phyloP scores from a whole-genome alignment of 2,888 invertebrate species.

The Machimus atricapillus region DNA sequence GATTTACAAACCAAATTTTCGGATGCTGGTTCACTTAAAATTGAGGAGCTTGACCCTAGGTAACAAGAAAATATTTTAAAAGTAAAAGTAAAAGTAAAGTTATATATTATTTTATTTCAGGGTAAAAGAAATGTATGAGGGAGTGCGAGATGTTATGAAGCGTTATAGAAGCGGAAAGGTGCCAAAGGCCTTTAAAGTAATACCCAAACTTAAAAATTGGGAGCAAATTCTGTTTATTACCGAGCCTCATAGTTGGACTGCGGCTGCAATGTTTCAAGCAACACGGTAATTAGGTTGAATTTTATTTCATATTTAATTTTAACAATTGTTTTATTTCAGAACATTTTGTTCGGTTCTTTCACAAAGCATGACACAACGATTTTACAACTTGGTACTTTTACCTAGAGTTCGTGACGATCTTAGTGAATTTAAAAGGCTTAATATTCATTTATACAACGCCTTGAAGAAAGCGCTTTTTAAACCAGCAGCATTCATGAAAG shows the following conservation, averaged over 20 bases:
- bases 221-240: conserved; percentile 87
- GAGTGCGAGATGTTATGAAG: conserved; percentile 84
- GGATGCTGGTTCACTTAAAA: conserved; percentile 75
- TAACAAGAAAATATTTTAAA: conserved; percentile 49
- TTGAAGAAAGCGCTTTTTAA: conserved; percentile 92
- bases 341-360: conserved; percentile 97
- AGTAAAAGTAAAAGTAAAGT: neutral
- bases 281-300: conserved; percentile 51
- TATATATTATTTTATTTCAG: conserved; percentile 53
- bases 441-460: conserved; percentile 96
- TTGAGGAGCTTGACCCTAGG: conserved; percentile 85
- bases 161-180: conserved; percentile 95
- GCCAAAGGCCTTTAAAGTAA: conserved; percentile 97
- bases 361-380: conserved; percentile 95
- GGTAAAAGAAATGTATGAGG: conserved; percentile 87
- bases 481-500: conserved; percentile 98
- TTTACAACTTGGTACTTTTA: conserved; percentile 90
- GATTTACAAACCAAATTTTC: conserved; percentile 87
- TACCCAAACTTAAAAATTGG: conserved; percentile 93
- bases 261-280: conserved; percentile 93
- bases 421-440: conserved; percentile 91
- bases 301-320: neutral
- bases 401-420: conserved; percentile 95
- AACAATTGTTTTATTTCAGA: conserved; percentile 64
- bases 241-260: conserved; percentile 95